These are phyloP conservation scores for Acropternis orthonyx DNA, from an alignment of 2,797 vertebrate genomes.

Conservation along the genomic window DNA sequence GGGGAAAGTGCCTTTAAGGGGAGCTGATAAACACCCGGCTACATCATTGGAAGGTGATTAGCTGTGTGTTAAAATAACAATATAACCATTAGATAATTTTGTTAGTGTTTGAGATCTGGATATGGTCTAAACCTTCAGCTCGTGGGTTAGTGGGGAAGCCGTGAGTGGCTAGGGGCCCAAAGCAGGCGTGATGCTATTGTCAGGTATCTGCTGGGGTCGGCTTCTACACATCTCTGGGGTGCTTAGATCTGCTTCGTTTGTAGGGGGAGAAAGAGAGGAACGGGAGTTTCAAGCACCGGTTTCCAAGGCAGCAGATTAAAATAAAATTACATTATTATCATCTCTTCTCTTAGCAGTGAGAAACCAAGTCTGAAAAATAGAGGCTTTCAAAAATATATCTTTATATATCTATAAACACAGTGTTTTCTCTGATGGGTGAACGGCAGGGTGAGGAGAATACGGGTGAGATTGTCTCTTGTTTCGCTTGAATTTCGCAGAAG, in stretches of 20 bases:
- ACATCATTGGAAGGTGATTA: conserved; percentile 40
- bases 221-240: conserved; percentile 14
- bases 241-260: conserved; percentile 36
- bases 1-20: conserved; percentile 62
- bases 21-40: conserved; percentile 27
- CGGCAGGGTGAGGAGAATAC: conserved; percentile 52
- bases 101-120: conserved; percentile 26
- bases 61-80: conserved; percentile 44
- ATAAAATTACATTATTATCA: conserved; percentile 60
- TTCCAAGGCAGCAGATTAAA: conserved; percentile 59
- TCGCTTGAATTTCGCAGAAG: conserved; percentile 71
- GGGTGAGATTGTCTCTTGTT: conserved; percentile 27
- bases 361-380: conserved; percentile 74
- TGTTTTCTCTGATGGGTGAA: conserved; percentile 66
- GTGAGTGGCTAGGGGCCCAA: neutral
- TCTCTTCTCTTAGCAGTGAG: conserved; percentile 60
- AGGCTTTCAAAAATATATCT: conserved; percentile 75
- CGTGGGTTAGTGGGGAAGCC: conserved; percentile 42
- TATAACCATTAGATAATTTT: neutral
- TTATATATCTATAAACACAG: conserved; percentile 76
- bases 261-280: conserved; percentile 44
- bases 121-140: conserved; percentile 20
- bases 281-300: conserved; percentile 22
- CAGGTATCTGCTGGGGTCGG: conserved; percentile 27
- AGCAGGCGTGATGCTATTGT: conserved; percentile 16